These are phyloP conservation scores for Cyanoramphus novaezelandiae DNA, from an alignment of 2,113 vertebrate species.

Conservation along the genomic window DNA sequence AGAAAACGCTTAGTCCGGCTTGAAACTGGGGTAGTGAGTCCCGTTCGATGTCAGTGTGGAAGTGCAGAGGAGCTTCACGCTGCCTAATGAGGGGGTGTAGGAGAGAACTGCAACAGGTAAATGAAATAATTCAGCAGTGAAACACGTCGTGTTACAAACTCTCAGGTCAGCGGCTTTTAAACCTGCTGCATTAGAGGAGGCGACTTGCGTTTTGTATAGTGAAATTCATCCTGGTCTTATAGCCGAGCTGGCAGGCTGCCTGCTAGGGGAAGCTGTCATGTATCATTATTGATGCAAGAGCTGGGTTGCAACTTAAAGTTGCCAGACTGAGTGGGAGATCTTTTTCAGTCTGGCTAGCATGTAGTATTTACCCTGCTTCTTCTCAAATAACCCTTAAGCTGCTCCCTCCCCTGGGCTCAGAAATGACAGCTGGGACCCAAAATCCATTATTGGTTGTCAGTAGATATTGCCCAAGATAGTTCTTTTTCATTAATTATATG, in stretches of 20 bases:
- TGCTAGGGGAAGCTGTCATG: rapidly evolving
- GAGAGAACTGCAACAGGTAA: not conserved
- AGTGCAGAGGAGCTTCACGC: rapidly evolving
- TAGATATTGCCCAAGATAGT: rapidly evolving
- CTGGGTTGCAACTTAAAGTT: not conserved
- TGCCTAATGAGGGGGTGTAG: rapidly evolving
- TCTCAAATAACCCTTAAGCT: not conserved
- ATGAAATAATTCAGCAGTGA: not conserved
- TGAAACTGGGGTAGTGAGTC: rapidly evolving
- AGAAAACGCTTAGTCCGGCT: not conserved
- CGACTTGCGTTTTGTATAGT: rapidly evolving
- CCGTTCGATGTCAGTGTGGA: not conserved
- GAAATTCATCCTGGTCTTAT: not conserved
- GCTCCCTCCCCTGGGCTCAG: not conserved
- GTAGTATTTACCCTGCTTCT: not conserved
- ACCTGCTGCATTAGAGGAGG: not conserved
- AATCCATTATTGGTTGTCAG: rapidly evolving
- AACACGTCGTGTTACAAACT: rapidly evolving
- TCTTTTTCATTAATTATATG: not conserved
- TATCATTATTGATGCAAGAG: rapidly evolving
- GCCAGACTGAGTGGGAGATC: not conserved
- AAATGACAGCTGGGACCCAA: not conserved
- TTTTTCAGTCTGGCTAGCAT: no score
- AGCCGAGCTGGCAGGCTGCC: not conserved
- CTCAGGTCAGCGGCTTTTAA: not conserved